Evolutionary conservation across 2,888 invertebrate species (phyloP).

Genomic region (Apotomis betuletana): DNA sequence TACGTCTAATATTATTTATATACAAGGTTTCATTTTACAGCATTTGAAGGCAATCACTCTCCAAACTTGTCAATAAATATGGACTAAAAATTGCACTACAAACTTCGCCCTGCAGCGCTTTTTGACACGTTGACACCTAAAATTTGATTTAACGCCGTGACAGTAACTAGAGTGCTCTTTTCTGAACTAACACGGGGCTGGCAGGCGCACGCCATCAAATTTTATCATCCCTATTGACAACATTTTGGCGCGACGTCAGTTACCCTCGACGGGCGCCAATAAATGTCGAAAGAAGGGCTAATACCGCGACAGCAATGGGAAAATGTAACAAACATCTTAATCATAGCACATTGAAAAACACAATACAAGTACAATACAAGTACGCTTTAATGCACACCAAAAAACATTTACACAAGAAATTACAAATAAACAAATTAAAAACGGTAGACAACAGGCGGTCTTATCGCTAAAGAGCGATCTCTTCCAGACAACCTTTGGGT

Average conservation of each 20-base stretch:
- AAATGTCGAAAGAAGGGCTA: constrained; percentile 50
- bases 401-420: no score
- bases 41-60: neutral
- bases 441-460: no score
- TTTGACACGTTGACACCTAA: constrained; percentile 49
- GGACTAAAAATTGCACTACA: neutral
- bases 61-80: neutral
- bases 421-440: no score
- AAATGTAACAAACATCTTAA: constrained; percentile 18
- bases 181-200: constrained; percentile 51
- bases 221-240: constrained; percentile 76
- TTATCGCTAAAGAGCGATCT: no score
- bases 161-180: constrained; percentile 64
- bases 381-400: no score
- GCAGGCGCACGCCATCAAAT: constrained; percentile 68
- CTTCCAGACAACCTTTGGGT: no score
- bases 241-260: constrained; percentile 69
- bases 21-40: no score
- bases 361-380: no score
- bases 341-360: constrained; percentile 14
- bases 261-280: constrained; percentile 55
- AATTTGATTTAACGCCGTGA: constrained; percentile 58
- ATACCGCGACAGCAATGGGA: constrained; percentile 41
- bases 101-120: neutral
- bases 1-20: no score